phyloP scores from a whole-genome alignment of 2,888 invertebrate genomes.

The Eretmocerus hayati region DNA sequence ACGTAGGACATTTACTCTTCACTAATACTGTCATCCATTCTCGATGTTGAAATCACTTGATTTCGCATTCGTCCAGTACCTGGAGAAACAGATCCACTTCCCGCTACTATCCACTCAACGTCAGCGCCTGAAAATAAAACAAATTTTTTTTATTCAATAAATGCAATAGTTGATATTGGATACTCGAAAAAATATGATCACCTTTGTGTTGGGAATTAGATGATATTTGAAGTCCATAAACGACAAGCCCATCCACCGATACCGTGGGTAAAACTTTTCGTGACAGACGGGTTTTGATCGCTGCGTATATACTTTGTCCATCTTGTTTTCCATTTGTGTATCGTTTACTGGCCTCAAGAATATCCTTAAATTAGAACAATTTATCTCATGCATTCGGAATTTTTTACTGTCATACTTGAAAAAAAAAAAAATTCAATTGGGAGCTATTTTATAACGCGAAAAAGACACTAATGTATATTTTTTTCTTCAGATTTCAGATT shows the following conservation, averaged over 20 bases:
- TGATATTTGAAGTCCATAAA: constrained; percentile 65
- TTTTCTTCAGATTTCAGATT: no score
- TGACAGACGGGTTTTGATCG: constrained; percentile 68
- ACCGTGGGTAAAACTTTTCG: constrained; percentile 67
- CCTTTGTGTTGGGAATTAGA: constrained; percentile 25
- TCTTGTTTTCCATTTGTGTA: constrained; percentile 52
- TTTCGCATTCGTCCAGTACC: constrained; percentile 45
- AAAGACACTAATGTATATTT: no score
- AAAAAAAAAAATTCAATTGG: neutral
- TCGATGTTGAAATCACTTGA: constrained; percentile 35
- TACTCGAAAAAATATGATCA: neutral
- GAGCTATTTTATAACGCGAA: no score
- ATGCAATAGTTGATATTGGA: neutral
- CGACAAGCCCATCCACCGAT: constrained; percentile 64
- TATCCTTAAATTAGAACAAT: constrained; percentile 38
- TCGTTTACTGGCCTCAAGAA: constrained; percentile 58
- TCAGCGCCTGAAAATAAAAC: constrained; percentile 53
- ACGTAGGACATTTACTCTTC: constrained; percentile 23
- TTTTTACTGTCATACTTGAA: neutral
- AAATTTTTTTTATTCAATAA: neutral
- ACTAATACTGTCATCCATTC: constrained; percentile 28
- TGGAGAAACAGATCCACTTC: constrained; percentile 55
- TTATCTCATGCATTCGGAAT: neutral
- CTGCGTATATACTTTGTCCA: constrained; percentile 53
- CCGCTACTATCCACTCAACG: constrained; percentile 69